phyloP scores from a whole-genome alignment of 2,888 invertebrate genomes.

The Rotaria magnacalcarata region DNA sequence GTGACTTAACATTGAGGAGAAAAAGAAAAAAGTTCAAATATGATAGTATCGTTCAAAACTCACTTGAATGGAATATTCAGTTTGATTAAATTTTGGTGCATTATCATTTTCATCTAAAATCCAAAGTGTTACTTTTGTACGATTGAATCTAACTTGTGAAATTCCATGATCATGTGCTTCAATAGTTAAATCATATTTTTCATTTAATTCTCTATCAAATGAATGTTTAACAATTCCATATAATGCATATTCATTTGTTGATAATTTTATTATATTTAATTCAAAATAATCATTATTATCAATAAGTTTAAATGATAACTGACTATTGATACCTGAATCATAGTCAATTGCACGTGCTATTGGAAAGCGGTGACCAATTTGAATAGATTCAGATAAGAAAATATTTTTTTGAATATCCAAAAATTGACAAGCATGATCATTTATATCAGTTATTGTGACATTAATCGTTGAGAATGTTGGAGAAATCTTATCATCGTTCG shows the following conservation, averaged over 20 bases:
- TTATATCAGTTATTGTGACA: background rate
- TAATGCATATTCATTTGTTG: slow-evolving; percentile 4
- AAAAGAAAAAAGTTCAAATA: too few species aligned
- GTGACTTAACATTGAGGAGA: background rate
- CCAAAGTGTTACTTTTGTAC: background rate
- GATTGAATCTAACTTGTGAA: background rate
- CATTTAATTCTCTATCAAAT: slow-evolving; percentile 14
- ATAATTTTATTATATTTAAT: background rate
- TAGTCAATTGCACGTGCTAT: slow-evolving; percentile 7
- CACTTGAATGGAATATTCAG: slow-evolving; percentile 21
- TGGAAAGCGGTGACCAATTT: slow-evolving; percentile 4
- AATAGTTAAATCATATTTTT: background rate
- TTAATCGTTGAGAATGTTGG: slow-evolving; percentile 25
- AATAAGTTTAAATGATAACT: slow-evolving; percentile 5
- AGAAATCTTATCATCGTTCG: background rate
- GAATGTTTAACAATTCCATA: background rate
- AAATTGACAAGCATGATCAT: slow-evolving; percentile 29
- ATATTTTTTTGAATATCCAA: background rate
- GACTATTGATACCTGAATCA: slow-evolving; percentile 1
- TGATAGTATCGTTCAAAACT: background rate
- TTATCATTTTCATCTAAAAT: slow-evolving; percentile 33
- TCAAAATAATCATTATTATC: slow-evolving; percentile 5
- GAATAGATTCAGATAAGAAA: background rate
- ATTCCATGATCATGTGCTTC: slow-evolving; percentile 14
- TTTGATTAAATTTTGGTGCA: slow-evolving; percentile 34